Evolutionary conservation across 2,888 invertebrate genomes (phyloP).

Genomic region (Acanthosepion esculentum): DNA sequence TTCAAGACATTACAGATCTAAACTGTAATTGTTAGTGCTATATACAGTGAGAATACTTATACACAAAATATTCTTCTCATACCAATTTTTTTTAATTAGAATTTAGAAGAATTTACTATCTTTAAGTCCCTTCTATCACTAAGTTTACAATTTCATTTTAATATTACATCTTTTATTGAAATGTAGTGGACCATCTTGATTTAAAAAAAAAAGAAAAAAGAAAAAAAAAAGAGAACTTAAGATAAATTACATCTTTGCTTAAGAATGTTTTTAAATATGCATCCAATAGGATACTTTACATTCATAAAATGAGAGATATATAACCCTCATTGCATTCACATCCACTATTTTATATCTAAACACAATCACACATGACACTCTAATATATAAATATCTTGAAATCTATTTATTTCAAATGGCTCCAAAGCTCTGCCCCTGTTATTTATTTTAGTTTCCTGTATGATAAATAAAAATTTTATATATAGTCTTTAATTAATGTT

Average conservation of each 20-base stretch:
- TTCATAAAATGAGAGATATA: not conserved
- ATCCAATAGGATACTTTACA: not conserved
- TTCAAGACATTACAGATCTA: too few species aligned
- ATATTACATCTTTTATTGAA: too few species aligned
- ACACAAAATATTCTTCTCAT: too few species aligned
- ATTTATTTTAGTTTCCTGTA: not conserved
- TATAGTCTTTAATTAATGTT: not conserved
- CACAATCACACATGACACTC: not conserved
- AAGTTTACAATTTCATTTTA: not conserved
- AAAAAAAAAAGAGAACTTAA: not conserved
- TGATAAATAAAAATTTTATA: not conserved
- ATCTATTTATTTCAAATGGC: not conserved
- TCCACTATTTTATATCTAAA: not conserved
- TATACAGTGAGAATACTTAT: too few species aligned
- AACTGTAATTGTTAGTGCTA: too few species aligned
- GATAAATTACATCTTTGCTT: not conserved
- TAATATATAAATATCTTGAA: not conserved
- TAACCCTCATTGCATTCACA: not conserved
- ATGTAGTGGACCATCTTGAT: not conserved
- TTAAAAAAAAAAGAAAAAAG: not conserved
- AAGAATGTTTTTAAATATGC: not conserved
- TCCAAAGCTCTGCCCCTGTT: not conserved
- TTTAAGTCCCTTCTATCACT: too few species aligned
- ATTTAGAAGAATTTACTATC: too few species aligned
- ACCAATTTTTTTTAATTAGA: too few species aligned